Evolutionary conservation across 2,888 invertebrate genomes (phyloP), one percentile per base, ranked within the genome.

Genomic region (Trachelus tabidus): DNA sequence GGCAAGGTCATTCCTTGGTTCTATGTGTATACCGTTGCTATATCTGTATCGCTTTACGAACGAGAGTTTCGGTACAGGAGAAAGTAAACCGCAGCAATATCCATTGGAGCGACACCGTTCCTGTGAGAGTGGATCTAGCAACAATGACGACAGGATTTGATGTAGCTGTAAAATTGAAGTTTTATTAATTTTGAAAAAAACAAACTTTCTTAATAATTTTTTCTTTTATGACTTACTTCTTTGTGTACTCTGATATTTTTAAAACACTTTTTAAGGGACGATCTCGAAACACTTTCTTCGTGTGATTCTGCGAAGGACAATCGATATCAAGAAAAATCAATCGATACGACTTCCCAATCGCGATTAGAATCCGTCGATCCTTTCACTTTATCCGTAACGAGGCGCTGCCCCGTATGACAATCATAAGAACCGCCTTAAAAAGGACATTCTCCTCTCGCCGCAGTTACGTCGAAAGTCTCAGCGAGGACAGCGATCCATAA

Each of bases 21-120:
- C 56, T 56, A n/a, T n/a, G 15, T 23, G 56, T 56, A 23, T 23
- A 23, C 56, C 40, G 15, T 2, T 6, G 56, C 23, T 56, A 56
- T 23, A 56, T 56, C 56, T 56, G 56, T 56, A 56, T 56, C 23
- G 6, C 23, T 56, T 56, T 56, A 83, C 79, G 84, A 85, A 76
- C 81, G 83, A 81, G 82, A 83, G 82, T 83, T 76, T 80, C 84
- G 84, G 84, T 84, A 85, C 75, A 81, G 78, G 85, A 83, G 84
- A 84, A 84, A 85, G 84, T 84, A 82, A 84, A 85, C 81, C 84
- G 85, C 85, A 85, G 82, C 85, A 83, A 85, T 84, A 84, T 85
- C 81, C 84, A 81, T 82, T 84, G 83, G 83, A 84, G 84, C 84
- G 82, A 84, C 83, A 85, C 84, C 81, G 81, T 75, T 80, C 56